Conservation (phyloP, 1,140 invertebrate species). For the Aphaenogaster rudis region DNA sequence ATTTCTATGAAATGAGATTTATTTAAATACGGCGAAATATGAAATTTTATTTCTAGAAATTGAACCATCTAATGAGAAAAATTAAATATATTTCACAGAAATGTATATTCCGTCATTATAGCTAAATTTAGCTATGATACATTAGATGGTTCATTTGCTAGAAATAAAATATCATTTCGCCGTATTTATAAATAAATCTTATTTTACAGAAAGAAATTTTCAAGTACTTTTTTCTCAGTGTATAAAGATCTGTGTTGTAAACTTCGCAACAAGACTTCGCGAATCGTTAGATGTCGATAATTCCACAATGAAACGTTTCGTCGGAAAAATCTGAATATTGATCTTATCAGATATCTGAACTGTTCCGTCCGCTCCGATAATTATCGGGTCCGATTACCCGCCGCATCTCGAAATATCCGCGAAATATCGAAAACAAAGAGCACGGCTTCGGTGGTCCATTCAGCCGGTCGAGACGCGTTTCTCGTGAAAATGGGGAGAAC, state of each 20-base stretch:
- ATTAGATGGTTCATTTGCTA: too few relatives aligned
- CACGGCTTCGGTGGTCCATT: neutral
- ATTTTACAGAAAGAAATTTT: too few relatives aligned
- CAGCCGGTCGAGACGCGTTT: neutral
- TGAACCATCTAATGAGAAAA: too few relatives aligned
- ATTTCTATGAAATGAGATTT: too few relatives aligned
- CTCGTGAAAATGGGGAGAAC: neutral
- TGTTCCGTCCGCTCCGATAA: slow-evolving; percentile 14
- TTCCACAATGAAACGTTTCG: neutral
- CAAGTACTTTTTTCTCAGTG: too few relatives aligned
- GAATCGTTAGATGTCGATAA: neutral
- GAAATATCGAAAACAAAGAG: slow-evolving; percentile 37
- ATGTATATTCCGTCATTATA: too few relatives aligned
- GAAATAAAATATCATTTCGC: too few relatives aligned
- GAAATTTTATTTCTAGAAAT: too few relatives aligned
- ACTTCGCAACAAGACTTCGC: neutral
- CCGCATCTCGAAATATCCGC: neutral
- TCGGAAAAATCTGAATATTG: slow-evolving; percentile 17
- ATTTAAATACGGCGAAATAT: too few relatives aligned
- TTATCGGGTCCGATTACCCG: neutral
- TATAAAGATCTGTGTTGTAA: neutral
- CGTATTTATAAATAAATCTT: too few relatives aligned
- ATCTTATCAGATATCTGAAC: neutral
- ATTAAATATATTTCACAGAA: too few relatives aligned
- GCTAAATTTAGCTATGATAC: too few relatives aligned